Percentiles rank a stretch among this genome's conserved stretches.
These are phyloP conservation scores for Atrina japonica DNA, from an alignment of 2,888 invertebrate genomes.

Conservation along the genomic window DNA sequence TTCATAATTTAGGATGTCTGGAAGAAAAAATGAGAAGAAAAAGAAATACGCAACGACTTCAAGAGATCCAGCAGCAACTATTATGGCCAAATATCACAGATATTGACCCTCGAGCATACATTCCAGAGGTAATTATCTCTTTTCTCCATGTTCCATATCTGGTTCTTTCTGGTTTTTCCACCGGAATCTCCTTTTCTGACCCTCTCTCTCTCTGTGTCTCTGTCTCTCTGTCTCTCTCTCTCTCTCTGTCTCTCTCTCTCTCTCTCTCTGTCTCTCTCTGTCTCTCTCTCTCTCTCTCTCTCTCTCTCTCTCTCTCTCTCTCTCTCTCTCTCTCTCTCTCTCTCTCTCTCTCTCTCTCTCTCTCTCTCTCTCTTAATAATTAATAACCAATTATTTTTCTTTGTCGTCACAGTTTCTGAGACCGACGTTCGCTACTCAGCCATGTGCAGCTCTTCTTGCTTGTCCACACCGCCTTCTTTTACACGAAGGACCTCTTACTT, in stretches of 20 bases:
- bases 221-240: no score
- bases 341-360: no score
- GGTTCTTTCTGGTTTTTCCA: not conserved
- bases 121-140: conserved; percentile 81
- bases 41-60: conserved; percentile 84
- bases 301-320: no score
- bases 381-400: not conserved
- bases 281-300: no score
- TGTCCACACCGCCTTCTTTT: conserved; percentile 82
- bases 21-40: conserved; percentile 85
- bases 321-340: no score
- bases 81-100: conserved; percentile 84
- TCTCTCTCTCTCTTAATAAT: no score
- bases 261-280: no score
- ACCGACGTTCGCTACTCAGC: conserved; percentile 83
- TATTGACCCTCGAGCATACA: conserved; percentile 83
- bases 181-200: not conserved
- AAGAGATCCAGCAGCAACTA: conserved; percentile 84
- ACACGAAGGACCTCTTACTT: conserved; percentile 82
- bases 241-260: no score
- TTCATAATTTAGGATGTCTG: conserved; percentile 82
- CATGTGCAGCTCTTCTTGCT: conserved; percentile 84
- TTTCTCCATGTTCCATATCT: no score
- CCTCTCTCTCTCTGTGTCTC: no score
- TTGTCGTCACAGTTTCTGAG: conserved; percentile 82